phyloP scores from a whole-genome alignment of 1,140 invertebrate species.

The Ceratitis capitata region DNA sequence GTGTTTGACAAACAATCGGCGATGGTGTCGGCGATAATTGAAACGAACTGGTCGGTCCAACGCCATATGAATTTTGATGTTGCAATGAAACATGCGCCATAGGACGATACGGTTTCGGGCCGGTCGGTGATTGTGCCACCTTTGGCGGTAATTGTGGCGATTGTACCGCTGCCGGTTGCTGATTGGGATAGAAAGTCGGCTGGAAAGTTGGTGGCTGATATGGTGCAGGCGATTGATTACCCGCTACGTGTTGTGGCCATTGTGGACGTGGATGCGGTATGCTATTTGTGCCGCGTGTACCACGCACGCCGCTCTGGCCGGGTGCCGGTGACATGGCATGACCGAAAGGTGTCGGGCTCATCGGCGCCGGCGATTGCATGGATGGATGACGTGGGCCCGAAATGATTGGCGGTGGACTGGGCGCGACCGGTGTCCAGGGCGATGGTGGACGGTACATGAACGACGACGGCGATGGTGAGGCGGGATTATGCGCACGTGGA shows the following conservation, averaged over 20 bases:
- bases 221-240: conserved; percentile 63
- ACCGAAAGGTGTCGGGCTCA: conserved; percentile 53
- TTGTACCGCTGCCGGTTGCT: conserved; percentile 2
- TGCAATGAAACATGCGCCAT: conserved; percentile 50
- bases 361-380: conserved; percentile 66
- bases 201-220: conserved; percentile 48
- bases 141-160: conserved; percentile 47
- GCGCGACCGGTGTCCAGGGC: conserved; percentile 70
- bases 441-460: conserved; percentile 72
- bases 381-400: conserved; percentile 68
- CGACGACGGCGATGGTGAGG: conserved; percentile 66
- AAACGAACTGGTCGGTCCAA: conserved; percentile 59
- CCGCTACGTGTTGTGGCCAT: conserved; percentile 69
- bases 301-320: conserved; percentile 64
- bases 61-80: conserved; percentile 59
- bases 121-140: conserved; percentile 42
- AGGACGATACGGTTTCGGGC: conserved; percentile 54
- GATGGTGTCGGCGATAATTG: conserved; percentile 63
- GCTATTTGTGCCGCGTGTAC: conserved; percentile 55
- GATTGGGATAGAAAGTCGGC: conserved; percentile 47
- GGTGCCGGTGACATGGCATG: conserved; percentile 70
- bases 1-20: conserved; percentile 62
- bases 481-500: conserved; percentile 57
- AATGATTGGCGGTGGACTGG: conserved; percentile 71
- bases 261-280: conserved; percentile 72